Conservation (phyloP, 1,140 invertebrate genomes). For the Coenobita brevimanus region DNA sequence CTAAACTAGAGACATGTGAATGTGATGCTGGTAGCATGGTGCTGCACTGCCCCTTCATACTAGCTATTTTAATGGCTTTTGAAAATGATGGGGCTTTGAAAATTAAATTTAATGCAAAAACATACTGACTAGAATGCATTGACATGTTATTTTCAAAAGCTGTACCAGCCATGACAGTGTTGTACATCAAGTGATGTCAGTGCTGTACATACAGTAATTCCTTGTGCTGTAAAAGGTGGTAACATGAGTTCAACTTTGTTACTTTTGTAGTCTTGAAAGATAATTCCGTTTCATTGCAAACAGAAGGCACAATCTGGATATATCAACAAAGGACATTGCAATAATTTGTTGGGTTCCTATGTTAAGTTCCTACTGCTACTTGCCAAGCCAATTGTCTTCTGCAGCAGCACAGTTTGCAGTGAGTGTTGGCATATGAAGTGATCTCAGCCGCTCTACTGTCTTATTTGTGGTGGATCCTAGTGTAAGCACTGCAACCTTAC, state of each 20-base stretch:
- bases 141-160: background rate
- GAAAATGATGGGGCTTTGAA: no score
- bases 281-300: slow-evolving; percentile 20
- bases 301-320: slow-evolving; percentile 5
- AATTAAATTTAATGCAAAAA: background rate
- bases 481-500: slow-evolving; percentile 1
- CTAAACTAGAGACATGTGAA: no score
- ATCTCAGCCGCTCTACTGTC: slow-evolving; percentile 49
- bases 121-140: slow-evolving; percentile 23
- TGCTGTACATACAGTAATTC: background rate
- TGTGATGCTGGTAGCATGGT: no score
- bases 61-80: no score
- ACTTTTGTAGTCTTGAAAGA: slow-evolving; percentile 42
- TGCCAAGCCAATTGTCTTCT: slow-evolving; percentile 51
- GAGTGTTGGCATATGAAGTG: slow-evolving; percentile 45
- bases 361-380: slow-evolving; percentile 30
- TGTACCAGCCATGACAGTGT: background rate
- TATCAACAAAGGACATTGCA: no score
- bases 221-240: background rate
- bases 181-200: background rate
- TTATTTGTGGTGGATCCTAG: slow-evolving; percentile 51
- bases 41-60: no score
- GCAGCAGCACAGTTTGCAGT: slow-evolving; percentile 60
- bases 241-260: no score
- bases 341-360: background rate